Percentiles rank a stretch among this genome's conserved stretches.
phyloP scores from a whole-genome alignment of 2,888 invertebrate species.

The Helleia helle region DNA sequence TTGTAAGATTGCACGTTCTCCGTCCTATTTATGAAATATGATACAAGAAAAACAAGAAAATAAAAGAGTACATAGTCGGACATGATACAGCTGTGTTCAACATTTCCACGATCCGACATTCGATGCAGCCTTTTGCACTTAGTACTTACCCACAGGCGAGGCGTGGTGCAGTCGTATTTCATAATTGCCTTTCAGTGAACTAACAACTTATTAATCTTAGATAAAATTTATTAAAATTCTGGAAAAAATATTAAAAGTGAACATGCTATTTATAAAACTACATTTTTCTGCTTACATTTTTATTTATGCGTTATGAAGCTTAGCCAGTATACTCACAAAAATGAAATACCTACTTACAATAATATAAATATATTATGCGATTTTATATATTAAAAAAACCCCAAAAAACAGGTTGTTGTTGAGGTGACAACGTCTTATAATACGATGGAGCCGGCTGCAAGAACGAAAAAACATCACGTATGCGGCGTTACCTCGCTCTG shows the following conservation, averaged over 20 bases:
- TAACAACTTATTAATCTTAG: constrained; percentile 8
- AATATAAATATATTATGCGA: no score
- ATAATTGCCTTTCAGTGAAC: constrained; percentile 18
- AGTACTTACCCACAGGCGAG: constrained; percentile 35
- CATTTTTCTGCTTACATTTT: no score
- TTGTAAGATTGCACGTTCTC: neutral
- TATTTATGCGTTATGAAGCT: no score
- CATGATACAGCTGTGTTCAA: constrained; percentile 7
- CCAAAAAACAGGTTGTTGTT: no score
- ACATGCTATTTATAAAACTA: no score
- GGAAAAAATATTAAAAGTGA: neutral
- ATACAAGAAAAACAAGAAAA: neutral
- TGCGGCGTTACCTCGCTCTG: no score
- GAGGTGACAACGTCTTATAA: no score
- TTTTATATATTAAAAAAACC: no score
- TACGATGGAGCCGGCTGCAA: no score
- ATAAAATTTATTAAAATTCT: constrained; percentile 3
- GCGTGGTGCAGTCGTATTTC: constrained; percentile 29
- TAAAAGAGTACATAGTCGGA: constrained; percentile 6
- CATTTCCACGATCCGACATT: constrained; percentile 17
- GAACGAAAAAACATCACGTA: no score
- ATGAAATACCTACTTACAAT: no score
- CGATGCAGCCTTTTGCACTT: constrained; percentile 28
- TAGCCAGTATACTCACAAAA: no score
- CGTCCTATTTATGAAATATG: neutral